Percentiles rank a stretch among this genome's conserved stretches.
Conservation (phyloP, 2,888 invertebrate species). For the Troides aeacus region DNA sequence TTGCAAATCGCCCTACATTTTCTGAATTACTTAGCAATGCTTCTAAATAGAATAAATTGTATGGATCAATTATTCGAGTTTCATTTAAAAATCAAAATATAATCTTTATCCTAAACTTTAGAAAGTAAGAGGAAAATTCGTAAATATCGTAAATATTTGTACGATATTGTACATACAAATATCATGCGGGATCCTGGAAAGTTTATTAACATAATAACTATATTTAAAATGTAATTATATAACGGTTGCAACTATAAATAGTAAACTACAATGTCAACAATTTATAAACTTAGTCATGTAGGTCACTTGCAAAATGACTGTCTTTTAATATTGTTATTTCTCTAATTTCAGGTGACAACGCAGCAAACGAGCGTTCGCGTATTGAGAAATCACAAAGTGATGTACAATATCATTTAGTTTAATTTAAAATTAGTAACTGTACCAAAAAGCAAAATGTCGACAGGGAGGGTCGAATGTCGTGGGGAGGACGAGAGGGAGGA, state of each 20-base stretch:
- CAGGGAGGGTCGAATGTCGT: conserved; percentile 29
- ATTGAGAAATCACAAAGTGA: conserved; percentile 22
- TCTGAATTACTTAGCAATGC: neutral
- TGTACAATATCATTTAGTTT: conserved; percentile 25
- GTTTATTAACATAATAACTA: neutral
- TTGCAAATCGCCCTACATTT: neutral
- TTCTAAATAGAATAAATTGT: neutral
- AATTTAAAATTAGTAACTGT: conserved; percentile 30
- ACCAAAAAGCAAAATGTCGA: conserved; percentile 46
- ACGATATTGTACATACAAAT: neutral
- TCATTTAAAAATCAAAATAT: too few species aligned
- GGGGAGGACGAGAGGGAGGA: conserved; percentile 50
- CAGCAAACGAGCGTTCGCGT: conserved; percentile 11
- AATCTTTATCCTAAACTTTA: too few species aligned
- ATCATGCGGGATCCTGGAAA: neutral
- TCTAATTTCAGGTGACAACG: conserved; percentile 26
- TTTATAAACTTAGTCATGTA: conserved; percentile 6
- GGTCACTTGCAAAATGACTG: conserved; percentile 8
- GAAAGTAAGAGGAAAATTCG: too few species aligned
- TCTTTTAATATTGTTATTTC: conserved; percentile 9
- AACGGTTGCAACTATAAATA: conserved; percentile 9
- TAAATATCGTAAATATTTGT: too few species aligned
- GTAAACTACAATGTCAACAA: conserved; percentile 5
- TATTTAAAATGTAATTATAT: neutral
- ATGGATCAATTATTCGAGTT: too few species aligned